These are phyloP conservation scores for Ectemnius continuus DNA, from an alignment of 2,888 invertebrate species.

Conservation along the genomic window DNA sequence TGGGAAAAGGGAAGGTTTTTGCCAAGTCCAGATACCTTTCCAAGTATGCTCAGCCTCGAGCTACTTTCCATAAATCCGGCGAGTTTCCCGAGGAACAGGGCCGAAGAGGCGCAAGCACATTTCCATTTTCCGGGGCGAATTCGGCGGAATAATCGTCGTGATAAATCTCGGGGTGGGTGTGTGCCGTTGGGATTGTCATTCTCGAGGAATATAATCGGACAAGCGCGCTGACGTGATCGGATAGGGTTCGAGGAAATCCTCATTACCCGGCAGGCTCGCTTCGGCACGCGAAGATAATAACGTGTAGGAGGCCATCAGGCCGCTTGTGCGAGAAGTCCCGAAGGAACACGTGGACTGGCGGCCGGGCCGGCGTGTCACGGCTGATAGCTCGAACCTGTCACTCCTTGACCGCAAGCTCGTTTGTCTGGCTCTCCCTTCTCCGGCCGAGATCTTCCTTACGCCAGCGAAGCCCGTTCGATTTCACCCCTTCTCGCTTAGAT, in stretches of 20 bases:
- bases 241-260: constrained; percentile 53
- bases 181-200: constrained; percentile 1
- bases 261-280: constrained; percentile 46
- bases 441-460: constrained; percentile 54
- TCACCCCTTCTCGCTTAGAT: constrained; percentile 36
- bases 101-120: constrained; percentile 16
- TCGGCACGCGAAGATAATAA: constrained; percentile 55
- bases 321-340: constrained; percentile 41
- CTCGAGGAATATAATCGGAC: constrained; percentile 26
- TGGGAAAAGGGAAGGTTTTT: background rate
- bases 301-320: constrained; percentile 44
- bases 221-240: constrained; percentile 6
- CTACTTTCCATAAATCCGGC: constrained; percentile 24
- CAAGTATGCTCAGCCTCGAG: no score
- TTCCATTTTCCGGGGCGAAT: background rate
- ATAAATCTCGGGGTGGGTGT: background rate
- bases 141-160: background rate
- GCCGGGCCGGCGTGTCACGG: constrained; percentile 63
- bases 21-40: no score
- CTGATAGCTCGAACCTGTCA: constrained; percentile 72
- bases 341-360: constrained; percentile 48
- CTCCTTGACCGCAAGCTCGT: constrained; percentile 72
- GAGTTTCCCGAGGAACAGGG: constrained; percentile 23
- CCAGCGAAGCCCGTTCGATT: constrained; percentile 38
- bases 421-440: constrained; percentile 72